A percentile compares a stretch with the other conserved stretches of the same genome.
phyloP scores from a whole-genome alignment of 1,140 invertebrate genomes.

The Riptortus pedestris region DNA sequence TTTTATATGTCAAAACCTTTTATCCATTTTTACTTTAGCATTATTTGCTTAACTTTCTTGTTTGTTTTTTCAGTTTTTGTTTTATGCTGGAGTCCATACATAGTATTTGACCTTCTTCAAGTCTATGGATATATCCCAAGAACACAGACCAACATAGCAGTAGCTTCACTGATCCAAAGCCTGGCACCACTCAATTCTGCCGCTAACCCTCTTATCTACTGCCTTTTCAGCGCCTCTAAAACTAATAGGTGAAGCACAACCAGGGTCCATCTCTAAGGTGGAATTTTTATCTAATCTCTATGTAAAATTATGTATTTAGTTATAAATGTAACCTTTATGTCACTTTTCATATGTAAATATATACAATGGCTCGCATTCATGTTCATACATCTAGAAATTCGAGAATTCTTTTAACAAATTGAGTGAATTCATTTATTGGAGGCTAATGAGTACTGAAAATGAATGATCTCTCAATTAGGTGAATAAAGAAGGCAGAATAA shows the following conservation, averaged over 20 bases:
- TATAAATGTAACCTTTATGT: neutral
- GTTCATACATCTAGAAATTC: neutral
- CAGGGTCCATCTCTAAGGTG: neutral
- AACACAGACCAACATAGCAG: slow-evolving; percentile 67
- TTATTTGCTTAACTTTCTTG: too few relatives aligned
- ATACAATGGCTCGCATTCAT: neutral
- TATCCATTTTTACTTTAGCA: too few relatives aligned
- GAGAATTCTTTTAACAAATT: neutral
- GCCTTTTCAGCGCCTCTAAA: slow-evolving; percentile 54
- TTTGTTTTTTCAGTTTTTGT: slow-evolving; percentile 81
- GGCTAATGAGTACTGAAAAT: too few relatives aligned
- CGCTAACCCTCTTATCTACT: slow-evolving; percentile 91
- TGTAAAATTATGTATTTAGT: neutral
- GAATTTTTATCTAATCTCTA: neutral
- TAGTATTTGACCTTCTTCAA: slow-evolving; percentile 85
- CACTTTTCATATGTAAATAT: neutral
- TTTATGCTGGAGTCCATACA: slow-evolving; percentile 91
- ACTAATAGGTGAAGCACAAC: slow-evolving; percentile 18
- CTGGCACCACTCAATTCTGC: slow-evolving; percentile 86
- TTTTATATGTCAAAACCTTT: too few relatives aligned
- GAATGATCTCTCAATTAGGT: too few relatives aligned
- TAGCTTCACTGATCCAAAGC: slow-evolving; percentile 86
- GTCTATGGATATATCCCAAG: slow-evolving; percentile 74
- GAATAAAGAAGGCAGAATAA: neutral
- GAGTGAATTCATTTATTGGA: too few relatives aligned